Base-by-base conservation (phyloP, 2,113 vertebrate genomes). In the Chloropsis hardwickii region DNA sequence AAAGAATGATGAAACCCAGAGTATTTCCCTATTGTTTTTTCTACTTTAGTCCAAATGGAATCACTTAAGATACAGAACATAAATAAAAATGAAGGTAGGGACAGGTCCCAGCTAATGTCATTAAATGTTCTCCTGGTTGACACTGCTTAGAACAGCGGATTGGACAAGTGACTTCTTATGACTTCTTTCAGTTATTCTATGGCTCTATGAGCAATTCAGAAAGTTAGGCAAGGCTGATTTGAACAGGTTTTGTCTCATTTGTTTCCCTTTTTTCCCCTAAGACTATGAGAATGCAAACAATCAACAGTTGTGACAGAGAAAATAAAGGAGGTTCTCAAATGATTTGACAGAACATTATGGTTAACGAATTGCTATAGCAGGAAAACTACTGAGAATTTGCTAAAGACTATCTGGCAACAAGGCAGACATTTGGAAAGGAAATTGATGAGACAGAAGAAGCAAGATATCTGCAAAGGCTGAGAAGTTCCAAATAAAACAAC, bases 1-100 rank as follows among this genome's bases (percentile, higher is more conserved):
- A 91, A 97, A 93, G 87, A 97, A 93, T 58, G 44, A 67, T 39
- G 70, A 90, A 94, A 95, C 14, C 1, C 61, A 92, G 60, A 88
- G 35, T 79, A 87, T 51, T 57, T 83, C 45, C 28, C 45, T 28
- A 21, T 8, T 40, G 14, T 22, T 78, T 90, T 74, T 88, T 85
- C 25, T 78, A 65, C 37, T 91, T 65, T 40, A 50, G 20, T 92
- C 13, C 16, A 81, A 44, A 81, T 62, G 27, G 44, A 87, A 90
- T 54, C 47, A 64, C 17, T 42, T 39, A 60, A 81, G 79, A 45
- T 3, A 44, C 14, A 77, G 47, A 81, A 84, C 6, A 62, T 24
- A 77, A 92, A 44, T 24, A 47, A 37, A 90, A 77, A 25, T 40
- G 24, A 86, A 67, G 29, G 45, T 27, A 72, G 73, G 39, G 31